Conservation (phyloP, 1,140 invertebrate genomes). For the Papilio dardanus region DNA sequence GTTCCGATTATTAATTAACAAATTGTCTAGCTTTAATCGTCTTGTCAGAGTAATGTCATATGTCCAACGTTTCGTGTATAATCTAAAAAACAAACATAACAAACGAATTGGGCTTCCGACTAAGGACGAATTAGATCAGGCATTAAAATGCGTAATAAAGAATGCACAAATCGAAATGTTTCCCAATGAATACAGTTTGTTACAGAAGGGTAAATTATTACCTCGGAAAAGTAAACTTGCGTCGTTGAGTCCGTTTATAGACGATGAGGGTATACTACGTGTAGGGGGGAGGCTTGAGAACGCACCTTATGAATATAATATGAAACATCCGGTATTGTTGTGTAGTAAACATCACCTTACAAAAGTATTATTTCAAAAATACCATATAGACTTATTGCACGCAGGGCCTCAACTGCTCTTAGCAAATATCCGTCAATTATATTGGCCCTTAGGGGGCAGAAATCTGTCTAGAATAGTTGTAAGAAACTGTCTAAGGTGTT, state of each 20-base stretch:
- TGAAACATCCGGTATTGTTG: no score
- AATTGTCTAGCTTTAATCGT: background rate
- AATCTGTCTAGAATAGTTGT: slow-evolving; percentile 33
- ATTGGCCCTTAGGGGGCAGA: slow-evolving; percentile 50
- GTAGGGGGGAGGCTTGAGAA: background rate
- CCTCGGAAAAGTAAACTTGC: background rate
- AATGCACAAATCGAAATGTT: no score
- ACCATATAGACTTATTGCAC: no score
- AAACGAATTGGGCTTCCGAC: no score
- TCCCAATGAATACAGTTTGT: no score
- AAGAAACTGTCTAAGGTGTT: slow-evolving; percentile 30
- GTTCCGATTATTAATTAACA: background rate
- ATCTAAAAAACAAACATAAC: no score
- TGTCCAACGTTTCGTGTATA: background rate
- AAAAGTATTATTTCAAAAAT: no score
- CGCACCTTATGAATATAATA: slow-evolving; percentile 22
- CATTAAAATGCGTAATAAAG: no score
- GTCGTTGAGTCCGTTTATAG: background rate
- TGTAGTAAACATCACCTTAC: no score
- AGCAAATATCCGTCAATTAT: no score
- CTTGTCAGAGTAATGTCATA: background rate
- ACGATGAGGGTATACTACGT: background rate
- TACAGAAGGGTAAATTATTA: background rate
- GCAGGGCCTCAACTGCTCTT: no score
- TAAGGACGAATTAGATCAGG: no score